A percentile compares a stretch with the other conserved stretches of the same genome.
Conservation (phyloP, 2,888 invertebrate species). For the Dorcus parallelipipedus region DNA sequence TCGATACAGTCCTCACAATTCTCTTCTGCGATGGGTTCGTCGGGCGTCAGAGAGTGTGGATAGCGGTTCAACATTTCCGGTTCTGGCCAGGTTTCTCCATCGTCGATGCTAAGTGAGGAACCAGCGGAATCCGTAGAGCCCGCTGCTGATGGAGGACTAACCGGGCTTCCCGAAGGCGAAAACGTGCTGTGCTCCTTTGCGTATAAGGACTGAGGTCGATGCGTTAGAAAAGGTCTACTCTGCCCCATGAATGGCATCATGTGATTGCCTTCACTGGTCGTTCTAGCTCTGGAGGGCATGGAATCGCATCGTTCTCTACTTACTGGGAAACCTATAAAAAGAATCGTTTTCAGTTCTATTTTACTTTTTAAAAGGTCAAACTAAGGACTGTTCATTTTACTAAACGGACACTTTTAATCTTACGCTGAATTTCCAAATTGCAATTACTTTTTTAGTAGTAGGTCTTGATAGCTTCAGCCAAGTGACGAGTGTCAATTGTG, state of each 20-base stretch:
- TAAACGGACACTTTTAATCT: too few species aligned
- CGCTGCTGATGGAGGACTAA: conserved; percentile 58
- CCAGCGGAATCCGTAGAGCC: conserved; percentile 65
- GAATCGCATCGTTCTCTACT: conserved; percentile 76
- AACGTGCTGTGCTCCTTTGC: conserved; percentile 34
- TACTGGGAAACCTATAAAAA: conserved; percentile 26
- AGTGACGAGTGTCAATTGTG: too few species aligned
- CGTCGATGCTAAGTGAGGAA: conserved; percentile 63
- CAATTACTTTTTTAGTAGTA: too few species aligned
- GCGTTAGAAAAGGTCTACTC: conserved; percentile 30
- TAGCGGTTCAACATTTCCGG: conserved; percentile 36
- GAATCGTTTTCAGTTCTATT: not conserved
- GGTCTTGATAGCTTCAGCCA: too few species aligned
- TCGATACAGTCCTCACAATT: conserved; percentile 57
- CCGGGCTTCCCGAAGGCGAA: conserved; percentile 56
- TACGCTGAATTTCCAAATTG: too few species aligned
- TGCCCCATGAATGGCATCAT: conserved; percentile 37
- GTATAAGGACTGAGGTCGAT: conserved; percentile 42
- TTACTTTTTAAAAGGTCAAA: too few species aligned
- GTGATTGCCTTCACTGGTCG: conserved; percentile 58
- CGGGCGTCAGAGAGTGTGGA: conserved; percentile 57
- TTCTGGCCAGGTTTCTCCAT: conserved; percentile 46
- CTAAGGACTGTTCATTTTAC: too few species aligned
- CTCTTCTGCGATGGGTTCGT: conserved; percentile 66
- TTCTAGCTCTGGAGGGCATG: conserved; percentile 71